Conservation (phyloP, 2,888 invertebrate species). For the Branchipolynoe longqiensis region DNA sequence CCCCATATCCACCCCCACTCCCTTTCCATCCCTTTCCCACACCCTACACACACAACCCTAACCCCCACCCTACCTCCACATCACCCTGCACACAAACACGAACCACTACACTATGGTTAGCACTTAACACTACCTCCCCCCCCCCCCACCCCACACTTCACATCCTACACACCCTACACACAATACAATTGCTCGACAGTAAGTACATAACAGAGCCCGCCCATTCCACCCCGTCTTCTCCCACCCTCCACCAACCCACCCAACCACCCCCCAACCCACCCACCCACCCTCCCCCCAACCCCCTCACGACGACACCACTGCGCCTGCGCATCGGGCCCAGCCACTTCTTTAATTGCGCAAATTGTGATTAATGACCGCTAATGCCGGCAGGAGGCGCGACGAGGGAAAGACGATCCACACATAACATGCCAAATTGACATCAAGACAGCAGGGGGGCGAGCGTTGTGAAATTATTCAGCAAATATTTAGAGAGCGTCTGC, state of each 20-base stretch:
- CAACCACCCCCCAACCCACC: background rate
- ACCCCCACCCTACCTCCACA: too few species aligned
- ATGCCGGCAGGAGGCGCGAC: slow-evolving; percentile 2
- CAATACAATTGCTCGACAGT: background rate
- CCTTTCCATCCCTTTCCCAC: too few species aligned
- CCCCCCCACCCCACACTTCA: too few species aligned
- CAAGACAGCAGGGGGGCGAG: slow-evolving; percentile 1
- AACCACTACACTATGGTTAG: too few species aligned
- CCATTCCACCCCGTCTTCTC: background rate
- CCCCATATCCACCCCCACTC: too few species aligned
- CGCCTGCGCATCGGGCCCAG: background rate
- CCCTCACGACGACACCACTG: background rate
- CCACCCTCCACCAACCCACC: background rate
- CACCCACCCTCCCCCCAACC: background rate
- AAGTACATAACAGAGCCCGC: background rate
- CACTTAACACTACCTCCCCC: too few species aligned
- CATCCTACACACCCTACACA: too few species aligned
- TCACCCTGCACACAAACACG: too few species aligned
- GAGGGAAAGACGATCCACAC: slow-evolving; percentile 1
- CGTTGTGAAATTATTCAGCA: slow-evolving; percentile 42
- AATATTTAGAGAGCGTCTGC: slow-evolving; percentile 44
- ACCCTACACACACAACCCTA: too few species aligned
- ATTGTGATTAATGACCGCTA: slow-evolving; percentile 25
- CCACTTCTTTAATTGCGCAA: slow-evolving; percentile 20
- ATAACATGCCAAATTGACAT: slow-evolving; percentile 51